These are phyloP conservation scores for Cherax destructor DNA, from an alignment of 1,140 invertebrate species.

Conservation along the genomic window DNA sequence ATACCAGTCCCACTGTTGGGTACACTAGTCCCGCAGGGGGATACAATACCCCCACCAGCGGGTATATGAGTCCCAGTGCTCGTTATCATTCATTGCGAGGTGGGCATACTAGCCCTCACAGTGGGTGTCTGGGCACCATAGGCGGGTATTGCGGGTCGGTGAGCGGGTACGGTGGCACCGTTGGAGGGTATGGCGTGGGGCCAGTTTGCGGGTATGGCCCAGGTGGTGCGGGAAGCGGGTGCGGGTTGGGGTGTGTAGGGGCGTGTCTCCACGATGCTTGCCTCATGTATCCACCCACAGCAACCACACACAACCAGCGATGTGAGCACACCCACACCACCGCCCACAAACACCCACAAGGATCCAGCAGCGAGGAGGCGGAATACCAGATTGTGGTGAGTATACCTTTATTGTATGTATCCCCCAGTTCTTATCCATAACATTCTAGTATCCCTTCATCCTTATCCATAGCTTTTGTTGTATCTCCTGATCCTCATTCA, in stretches of 20 bases:
- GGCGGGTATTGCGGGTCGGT: conserved; percentile 29
- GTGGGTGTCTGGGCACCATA: conserved; percentile 4
- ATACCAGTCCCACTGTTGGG: conserved; percentile 34
- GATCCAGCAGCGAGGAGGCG: conserved; percentile 64
- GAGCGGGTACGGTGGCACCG: not conserved
- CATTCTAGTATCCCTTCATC: too few relatives aligned
- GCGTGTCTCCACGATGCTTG: conserved; percentile 39
- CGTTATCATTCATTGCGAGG: not conserved
- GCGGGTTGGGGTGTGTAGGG: conserved; percentile 30
- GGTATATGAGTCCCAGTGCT: conserved; percentile 44
- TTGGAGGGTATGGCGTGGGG: not conserved
- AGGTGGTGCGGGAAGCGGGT: conserved; percentile 2
- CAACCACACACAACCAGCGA: conserved; percentile 38
- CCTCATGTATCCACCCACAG: conserved; percentile 59
- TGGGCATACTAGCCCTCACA: conserved; percentile 45
- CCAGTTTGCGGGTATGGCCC: conserved; percentile 27
- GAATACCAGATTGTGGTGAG: conserved; percentile 65
- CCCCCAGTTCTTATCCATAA: too few relatives aligned
- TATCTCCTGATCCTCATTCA: too few relatives aligned
- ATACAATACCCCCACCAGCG: conserved; percentile 60
- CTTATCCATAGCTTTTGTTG: too few relatives aligned
- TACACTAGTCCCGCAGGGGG: conserved; percentile 46
- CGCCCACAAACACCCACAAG: conserved; percentile 25
- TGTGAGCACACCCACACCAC: conserved; percentile 33
- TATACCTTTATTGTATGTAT: not conserved